phyloP scores from a whole-genome alignment of 2,888 invertebrate genomes.

The Myopa tessellatipennis region DNA sequence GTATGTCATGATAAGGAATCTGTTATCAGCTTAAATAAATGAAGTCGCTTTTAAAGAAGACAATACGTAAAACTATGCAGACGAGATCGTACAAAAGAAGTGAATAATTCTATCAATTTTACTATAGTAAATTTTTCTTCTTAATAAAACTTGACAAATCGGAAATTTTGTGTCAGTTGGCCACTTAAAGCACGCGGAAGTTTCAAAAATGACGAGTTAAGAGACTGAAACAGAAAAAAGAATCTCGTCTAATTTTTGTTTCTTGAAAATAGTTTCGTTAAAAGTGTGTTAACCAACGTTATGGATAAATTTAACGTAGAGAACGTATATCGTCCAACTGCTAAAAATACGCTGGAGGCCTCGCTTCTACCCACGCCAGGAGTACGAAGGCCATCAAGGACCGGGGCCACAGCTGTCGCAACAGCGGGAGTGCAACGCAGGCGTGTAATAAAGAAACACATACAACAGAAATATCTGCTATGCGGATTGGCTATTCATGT shows the following conservation, averaged over 20 bases:
- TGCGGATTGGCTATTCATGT: slow-evolving; percentile 68
- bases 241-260: not conserved
- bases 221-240: too few species aligned
- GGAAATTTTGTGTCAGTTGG: not conserved
- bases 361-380: slow-evolving; percentile 40
- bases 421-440: slow-evolving; percentile 64
- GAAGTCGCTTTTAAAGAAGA: not conserved
- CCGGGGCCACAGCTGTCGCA: slow-evolving; percentile 57
- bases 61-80: not conserved
- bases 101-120: not conserved
- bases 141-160: not conserved
- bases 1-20: slow-evolving; percentile 31
- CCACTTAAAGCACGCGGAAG: too few species aligned
- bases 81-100: not conserved
- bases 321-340: slow-evolving; percentile 7
- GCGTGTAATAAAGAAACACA: slow-evolving; percentile 66
- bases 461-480: slow-evolving; percentile 68
- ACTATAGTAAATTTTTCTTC: not conserved
- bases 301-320: slow-evolving; percentile 32
- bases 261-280: not conserved
- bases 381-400: slow-evolving; percentile 39
- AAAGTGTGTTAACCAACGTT: not conserved
- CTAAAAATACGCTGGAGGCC: slow-evolving; percentile 43
- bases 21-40: slow-evolving; percentile 18
- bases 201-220: too few species aligned